Base-by-base conservation (phyloP, 64 coral and sea anemone species). In the Exaiptasia diaphana region DNA sequence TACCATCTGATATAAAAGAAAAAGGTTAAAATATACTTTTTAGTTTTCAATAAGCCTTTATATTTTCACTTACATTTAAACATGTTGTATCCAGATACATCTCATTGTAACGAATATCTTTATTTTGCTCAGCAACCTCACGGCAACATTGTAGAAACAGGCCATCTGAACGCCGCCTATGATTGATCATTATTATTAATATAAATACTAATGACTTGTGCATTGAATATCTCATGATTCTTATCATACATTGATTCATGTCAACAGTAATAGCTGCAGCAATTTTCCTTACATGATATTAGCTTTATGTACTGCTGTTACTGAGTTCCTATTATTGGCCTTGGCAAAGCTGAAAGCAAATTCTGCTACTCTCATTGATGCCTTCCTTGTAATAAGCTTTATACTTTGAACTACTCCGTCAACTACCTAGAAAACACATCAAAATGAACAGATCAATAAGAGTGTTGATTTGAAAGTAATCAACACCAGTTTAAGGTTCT, bases 61-160 rank as follows among this genome's bases (percentile, higher is more conserved):
- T 31, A 70, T 35, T 10, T 38, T 12, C 50, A 49, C 93, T 91
- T 64, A 97, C 94, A 92, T 97, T 97, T 26, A 97, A 85, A 36
- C 94, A 97, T n/a, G 94, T 97, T 10, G 94, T 97, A 59, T 97
- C 94, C n/a, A 97, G 60, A 67, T 97, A 97, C 73, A 91, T 92
- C 41, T 97, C 94, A 29, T 89, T 78, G 69, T 97, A 97, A 33
- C 74, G 55, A 22, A 97, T 82, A 70, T 83, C 80, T 71, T 97
- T 97, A 57, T 97, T 92, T 35, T 57, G 80, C 80, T 97, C 89
- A 30, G 94, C 94, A 85, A 91, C 89, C 68, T 97, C 79, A 40
- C 94, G 85, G 54, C 94, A 97, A 67, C 94, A 97, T 49, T 97
- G 78, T 15, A 97, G 82, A 60, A 97, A 97, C 3, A 97, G 65